Evolutionary conservation across 2,113 vertebrate genomes (phyloP).

Genomic region (Toxotes chatareus): DNA sequence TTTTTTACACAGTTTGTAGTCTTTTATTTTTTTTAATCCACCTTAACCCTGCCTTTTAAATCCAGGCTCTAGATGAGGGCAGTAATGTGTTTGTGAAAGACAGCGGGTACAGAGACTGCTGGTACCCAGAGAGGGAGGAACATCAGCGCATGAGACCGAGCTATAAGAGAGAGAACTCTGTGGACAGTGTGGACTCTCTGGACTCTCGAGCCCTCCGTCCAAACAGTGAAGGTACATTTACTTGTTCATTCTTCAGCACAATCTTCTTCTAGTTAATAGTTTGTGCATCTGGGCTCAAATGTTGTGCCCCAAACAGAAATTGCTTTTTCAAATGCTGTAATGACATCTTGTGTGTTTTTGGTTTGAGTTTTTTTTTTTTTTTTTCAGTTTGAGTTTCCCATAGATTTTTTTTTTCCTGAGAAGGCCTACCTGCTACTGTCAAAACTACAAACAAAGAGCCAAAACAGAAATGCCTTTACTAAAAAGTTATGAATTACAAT

Average conservation of each 20-base stretch:
- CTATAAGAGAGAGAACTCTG: constrained; percentile 87
- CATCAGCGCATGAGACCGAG: constrained; percentile 46
- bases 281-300: background rate
- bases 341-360: background rate
- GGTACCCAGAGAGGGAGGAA: constrained; percentile 86
- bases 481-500: background rate
- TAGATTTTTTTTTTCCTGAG: background rate
- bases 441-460: background rate
- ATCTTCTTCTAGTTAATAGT: background rate
- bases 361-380: background rate
- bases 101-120: constrained; percentile 86
- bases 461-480: background rate
- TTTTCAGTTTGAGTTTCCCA: background rate
- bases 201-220: constrained; percentile 83
- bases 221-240: constrained; percentile 87
- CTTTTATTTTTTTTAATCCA: background rate
- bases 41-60: constrained; percentile 14
- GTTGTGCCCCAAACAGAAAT: background rate
- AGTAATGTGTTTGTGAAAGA: constrained; percentile 85
- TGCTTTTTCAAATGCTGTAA: background rate
- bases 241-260: background rate
- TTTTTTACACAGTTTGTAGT: background rate
- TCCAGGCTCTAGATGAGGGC: constrained; percentile 79
- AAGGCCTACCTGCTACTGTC: background rate
- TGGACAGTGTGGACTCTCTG: constrained; percentile 88